A percentile compares a stretch with the other conserved stretches of the same genome.
Evolutionary conservation across 1,140 invertebrate genomes (phyloP).

Genomic region (Neodiprion lecontei): DNA sequence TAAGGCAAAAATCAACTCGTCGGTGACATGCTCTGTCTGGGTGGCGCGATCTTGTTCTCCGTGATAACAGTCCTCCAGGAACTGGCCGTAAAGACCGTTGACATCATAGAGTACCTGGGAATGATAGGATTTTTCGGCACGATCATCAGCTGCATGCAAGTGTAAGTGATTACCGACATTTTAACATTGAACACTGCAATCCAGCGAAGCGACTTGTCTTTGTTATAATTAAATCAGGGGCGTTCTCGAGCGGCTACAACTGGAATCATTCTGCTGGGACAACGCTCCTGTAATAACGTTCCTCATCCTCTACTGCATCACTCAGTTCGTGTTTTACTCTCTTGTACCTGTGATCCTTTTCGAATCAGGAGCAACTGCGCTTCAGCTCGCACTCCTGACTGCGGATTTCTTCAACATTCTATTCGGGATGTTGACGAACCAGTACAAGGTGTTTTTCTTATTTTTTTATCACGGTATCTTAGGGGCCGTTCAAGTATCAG

Average conservation of each 20-base stretch:
- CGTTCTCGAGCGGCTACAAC: slow-evolving; percentile 59
- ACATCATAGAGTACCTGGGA: slow-evolving; percentile 84
- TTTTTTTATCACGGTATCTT: slow-evolving; percentile 8
- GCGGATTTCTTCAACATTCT: slow-evolving; percentile 88
- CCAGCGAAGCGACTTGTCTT: slow-evolving; percentile 17
- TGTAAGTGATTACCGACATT: slow-evolving; percentile 68
- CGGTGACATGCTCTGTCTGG: slow-evolving; percentile 84
- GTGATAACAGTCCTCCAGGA: slow-evolving; percentile 85
- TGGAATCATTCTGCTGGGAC: slow-evolving; percentile 64
- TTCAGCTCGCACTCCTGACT: slow-evolving; percentile 84
- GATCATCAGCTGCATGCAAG: slow-evolving; percentile 79
- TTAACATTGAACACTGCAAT: slow-evolving; percentile 17
- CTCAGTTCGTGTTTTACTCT: slow-evolving; percentile 81
- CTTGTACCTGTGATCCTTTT: slow-evolving; percentile 78
- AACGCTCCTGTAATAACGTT: slow-evolving; percentile 64
- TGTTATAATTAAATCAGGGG: slow-evolving; percentile 43
- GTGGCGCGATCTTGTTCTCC: slow-evolving; percentile 83
- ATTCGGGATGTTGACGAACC: slow-evolving; percentile 80
- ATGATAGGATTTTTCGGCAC: slow-evolving; percentile 85
- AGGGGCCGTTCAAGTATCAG: background rate
- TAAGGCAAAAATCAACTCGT: slow-evolving; percentile 79
- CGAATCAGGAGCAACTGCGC: slow-evolving; percentile 79
- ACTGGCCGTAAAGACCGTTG: slow-evolving; percentile 80
- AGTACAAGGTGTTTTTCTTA: slow-evolving; percentile 74
- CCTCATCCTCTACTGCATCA: slow-evolving; percentile 67